phyloP scores from a whole-genome alignment of 2,888 invertebrate species.

The Chaitophorus viminalis region DNA sequence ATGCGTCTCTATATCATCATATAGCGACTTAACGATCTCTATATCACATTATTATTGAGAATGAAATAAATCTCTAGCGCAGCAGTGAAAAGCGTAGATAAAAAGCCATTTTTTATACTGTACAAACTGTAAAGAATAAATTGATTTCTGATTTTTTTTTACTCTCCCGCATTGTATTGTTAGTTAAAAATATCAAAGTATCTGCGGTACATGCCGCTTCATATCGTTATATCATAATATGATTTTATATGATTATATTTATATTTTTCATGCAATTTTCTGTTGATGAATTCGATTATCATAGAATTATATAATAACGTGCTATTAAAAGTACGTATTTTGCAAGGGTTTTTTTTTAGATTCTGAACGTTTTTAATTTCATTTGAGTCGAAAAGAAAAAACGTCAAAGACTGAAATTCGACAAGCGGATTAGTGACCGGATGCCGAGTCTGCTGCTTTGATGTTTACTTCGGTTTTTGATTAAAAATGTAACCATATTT shows the following conservation, averaged over 20 bases:
- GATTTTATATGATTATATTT: neutral
- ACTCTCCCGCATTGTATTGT: too few relatives aligned
- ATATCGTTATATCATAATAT: too few relatives aligned
- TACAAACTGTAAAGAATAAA: too few relatives aligned
- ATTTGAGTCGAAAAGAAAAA: neutral
- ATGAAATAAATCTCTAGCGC: too few relatives aligned
- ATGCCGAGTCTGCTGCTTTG: neutral
- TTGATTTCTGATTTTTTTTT: too few relatives aligned
- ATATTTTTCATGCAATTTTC: neutral
- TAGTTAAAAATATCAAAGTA: too few relatives aligned
- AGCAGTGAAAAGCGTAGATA: too few relatives aligned
- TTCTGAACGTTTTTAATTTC: slow-evolving; percentile 18
- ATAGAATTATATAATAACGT: neutral
- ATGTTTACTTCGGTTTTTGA: slow-evolving; percentile 3
- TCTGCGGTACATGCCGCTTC: too few relatives aligned
- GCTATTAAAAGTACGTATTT: neutral
- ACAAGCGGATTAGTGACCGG: slow-evolving; percentile 42
- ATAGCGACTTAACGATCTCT: too few relatives aligned
- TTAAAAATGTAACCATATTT: slow-evolving; percentile 6
- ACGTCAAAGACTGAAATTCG: slow-evolving; percentile 20
- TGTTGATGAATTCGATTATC: neutral
- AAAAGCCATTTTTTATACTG: too few relatives aligned
- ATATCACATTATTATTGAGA: too few relatives aligned
- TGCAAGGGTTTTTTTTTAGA: neutral
- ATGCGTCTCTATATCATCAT: too few relatives aligned